Evolutionary conservation across 2,888 invertebrate species (phyloP), one percentile per base, ranked within the genome.

Genomic region (Eilema griseolum): DNA sequence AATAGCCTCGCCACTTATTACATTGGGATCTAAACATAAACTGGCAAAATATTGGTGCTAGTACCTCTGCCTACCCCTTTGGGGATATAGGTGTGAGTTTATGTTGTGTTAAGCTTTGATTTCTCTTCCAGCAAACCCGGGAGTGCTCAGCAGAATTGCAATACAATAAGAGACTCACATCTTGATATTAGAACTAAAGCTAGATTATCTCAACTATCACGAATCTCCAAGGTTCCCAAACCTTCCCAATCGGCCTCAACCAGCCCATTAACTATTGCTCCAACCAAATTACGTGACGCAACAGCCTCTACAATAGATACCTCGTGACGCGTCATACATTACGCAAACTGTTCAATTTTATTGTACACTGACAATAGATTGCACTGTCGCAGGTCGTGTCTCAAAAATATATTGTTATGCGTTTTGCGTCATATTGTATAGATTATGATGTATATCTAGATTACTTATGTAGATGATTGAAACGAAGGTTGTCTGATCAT

Each of bases 361-460:
- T 81, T 86, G 80, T 67, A 41, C 41, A 72, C 80, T 86, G 86
- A 86, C 86, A 86, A 86, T 87, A 75, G 85, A 72, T 86, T 87
- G 85, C 83, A 81, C 62, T 78, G 76, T 73, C 67, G 71, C 72
- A 31, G 64, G 59, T 59, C 63, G 16, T 63, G 33, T 70, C 46
- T 77, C 59, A 61, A 75, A 77, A 77, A 71, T 70, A 72, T 74
- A 74, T 76, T 76, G 69, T 71, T 66, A 72, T 73, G 56, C 65
- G 64, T 75, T 81, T 81, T 83, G 46, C 71, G 76, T 70, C 74
- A 81, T 75, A 70, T 68, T 71, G 33, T 67, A 72, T 68, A 60
- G 64, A 66, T 67, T 65, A 66, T 26, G 59, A 72, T 69, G 20
- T 63, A 11, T 61, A 65, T 69, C 28, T 11, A 46, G 33, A 3